These are phyloP conservation scores for Yponomeuta sedellus DNA, from an alignment of 2,888 invertebrate species.

Conservation along the genomic window DNA sequence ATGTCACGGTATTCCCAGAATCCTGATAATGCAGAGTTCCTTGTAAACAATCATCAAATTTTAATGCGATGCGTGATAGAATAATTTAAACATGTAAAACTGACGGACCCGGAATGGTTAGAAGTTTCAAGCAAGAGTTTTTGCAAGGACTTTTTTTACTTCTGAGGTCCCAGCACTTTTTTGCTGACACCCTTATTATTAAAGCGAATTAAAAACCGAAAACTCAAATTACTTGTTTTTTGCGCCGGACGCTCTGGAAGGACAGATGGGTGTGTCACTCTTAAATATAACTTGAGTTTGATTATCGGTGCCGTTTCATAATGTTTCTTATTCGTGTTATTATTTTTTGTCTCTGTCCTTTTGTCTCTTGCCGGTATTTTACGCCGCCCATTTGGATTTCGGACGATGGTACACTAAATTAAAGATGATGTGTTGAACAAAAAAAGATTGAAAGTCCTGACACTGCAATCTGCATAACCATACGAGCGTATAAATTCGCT, in stretches of 20 bases:
- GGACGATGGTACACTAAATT: neutral
- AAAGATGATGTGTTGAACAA: neutral
- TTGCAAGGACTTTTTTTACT: conserved; percentile 6
- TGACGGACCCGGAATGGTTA: neutral
- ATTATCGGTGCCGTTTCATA: neutral
- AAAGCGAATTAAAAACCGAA: conserved; percentile 13
- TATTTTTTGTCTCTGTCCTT: neutral
- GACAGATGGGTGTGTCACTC: conserved; percentile 10
- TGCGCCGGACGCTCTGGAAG: conserved; percentile 11
- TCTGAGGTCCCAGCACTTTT: neutral
- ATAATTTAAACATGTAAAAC: neutral
- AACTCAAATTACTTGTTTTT: conserved; percentile 10
- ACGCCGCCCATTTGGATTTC: neutral
- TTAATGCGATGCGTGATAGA: neutral
- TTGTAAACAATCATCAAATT: neutral
- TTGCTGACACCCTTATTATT: conserved; percentile 7
- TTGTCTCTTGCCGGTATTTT: neutral
- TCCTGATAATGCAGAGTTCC: neutral
- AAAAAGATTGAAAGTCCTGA: neutral
- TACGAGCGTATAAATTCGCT: neutral
- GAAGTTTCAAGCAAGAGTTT: neutral
- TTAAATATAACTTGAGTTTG: neutral
- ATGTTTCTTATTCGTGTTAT: neutral
- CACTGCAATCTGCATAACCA: neutral
- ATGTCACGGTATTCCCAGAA: neutral